phyloP scores from a whole-genome alignment of 2,888 invertebrate species.

The Lomographa bimaculata region DNA sequence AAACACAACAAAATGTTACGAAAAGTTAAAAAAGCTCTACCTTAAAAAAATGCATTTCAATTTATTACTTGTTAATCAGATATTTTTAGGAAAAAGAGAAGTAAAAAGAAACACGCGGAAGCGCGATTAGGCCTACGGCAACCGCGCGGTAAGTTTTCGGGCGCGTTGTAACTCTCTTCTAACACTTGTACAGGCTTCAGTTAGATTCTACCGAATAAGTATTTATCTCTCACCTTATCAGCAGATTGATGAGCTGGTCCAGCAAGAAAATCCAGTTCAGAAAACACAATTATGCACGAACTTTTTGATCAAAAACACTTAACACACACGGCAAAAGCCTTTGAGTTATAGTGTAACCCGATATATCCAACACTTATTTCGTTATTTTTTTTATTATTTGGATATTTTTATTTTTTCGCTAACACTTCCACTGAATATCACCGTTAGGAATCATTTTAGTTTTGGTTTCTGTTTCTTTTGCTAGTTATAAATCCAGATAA shows the following conservation, averaged over 20 bases:
- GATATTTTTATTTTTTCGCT: too few relatives aligned
- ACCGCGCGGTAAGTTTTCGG: constrained; percentile 33
- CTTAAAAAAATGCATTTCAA: too few relatives aligned
- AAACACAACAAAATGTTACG: too few relatives aligned
- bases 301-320: constrained; percentile 46
- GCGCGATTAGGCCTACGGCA: constrained; percentile 22
- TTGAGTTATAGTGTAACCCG: too few relatives aligned
- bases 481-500: background rate
- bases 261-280: constrained; percentile 62
- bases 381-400: too few relatives aligned
- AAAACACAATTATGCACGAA: constrained; percentile 50
- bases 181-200: constrained; percentile 32
- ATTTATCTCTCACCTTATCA: constrained; percentile 57
- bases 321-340: constrained; percentile 17
- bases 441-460: too few relatives aligned
- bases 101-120: constrained; percentile 7
- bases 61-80: too few relatives aligned
- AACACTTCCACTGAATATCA: constrained; percentile 4
- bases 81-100: background rate
- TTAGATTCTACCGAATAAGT: constrained; percentile 21
- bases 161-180: constrained; percentile 18
- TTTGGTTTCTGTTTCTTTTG: too few relatives aligned
- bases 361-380: too few relatives aligned
- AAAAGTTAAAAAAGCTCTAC: too few relatives aligned
- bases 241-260: constrained; percentile 59